Conservation (phyloP, 2,113 vertebrate species). For the Corythornis vintsioides region DNA sequence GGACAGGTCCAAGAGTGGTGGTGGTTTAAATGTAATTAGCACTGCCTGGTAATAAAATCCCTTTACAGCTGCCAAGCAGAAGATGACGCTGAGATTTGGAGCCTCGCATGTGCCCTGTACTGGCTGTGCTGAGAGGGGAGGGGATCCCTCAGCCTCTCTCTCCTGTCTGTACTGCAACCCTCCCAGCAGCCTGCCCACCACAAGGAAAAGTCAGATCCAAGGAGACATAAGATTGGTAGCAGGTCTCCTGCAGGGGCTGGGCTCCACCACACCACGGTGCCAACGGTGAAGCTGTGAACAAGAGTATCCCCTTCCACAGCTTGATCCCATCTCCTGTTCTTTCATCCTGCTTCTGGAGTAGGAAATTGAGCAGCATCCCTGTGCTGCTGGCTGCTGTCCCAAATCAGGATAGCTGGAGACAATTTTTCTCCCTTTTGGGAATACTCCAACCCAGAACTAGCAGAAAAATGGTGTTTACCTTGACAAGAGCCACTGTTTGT, state of each 20-base stretch:
- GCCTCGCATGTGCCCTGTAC: rapidly evolving
- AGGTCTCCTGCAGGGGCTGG: not conserved
- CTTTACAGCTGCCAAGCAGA: not conserved
- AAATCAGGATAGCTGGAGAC: not conserved
- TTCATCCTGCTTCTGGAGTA: not conserved
- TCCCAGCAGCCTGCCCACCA: not conserved
- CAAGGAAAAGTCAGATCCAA: not conserved
- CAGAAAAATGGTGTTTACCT: not conserved
- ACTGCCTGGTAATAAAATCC: not conserved
- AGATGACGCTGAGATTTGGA: not conserved
- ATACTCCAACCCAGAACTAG: not conserved
- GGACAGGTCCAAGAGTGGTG: not conserved
- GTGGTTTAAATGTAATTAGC: slow-evolving; percentile 35
- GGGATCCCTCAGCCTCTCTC: not conserved
- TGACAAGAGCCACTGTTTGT: not conserved
- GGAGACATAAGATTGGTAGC: not conserved
- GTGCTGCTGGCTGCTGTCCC: not conserved
- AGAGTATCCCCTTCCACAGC: not conserved
- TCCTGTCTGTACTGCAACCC: not conserved
- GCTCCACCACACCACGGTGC: not conserved
- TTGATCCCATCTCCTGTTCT: not conserved
- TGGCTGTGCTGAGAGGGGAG: not conserved
- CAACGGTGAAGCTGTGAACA: not conserved
- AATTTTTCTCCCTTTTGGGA: not conserved
- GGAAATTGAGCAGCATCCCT: not conserved